Percentiles rank a stretch among this genome's conserved stretches.
Conservation (phyloP, 2,113 vertebrate species). For the Actinemys pallida region DNA sequence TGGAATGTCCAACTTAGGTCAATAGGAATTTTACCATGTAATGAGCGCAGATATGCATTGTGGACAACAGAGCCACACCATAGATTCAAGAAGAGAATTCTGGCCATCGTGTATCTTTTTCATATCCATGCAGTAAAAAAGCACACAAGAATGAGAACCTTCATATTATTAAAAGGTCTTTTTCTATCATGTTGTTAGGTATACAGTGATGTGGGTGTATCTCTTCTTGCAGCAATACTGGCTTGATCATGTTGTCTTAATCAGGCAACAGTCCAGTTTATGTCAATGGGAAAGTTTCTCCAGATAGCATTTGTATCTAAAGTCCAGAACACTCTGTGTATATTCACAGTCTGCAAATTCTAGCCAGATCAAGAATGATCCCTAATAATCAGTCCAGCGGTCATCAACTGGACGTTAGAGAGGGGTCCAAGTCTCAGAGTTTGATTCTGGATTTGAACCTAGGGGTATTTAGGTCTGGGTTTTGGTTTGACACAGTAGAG, state of each 20-base stretch:
- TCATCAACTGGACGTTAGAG: not conserved
- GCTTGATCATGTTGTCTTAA: not conserved
- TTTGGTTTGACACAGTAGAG: not conserved
- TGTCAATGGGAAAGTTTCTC: not conserved
- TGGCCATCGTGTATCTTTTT: not conserved
- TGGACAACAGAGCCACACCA: not conserved
- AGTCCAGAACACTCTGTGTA: not conserved
- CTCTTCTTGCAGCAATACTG: not conserved
- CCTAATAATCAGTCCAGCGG: not conserved
- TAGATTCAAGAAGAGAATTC: not conserved
- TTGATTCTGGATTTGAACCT: not conserved
- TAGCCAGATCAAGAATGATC: not conserved
- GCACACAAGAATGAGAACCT: not conserved
- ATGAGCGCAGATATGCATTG: not conserved
- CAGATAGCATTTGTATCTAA: not conserved
- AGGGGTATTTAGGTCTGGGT: not conserved
- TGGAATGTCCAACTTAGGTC: not conserved
- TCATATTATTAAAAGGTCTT: not conserved
- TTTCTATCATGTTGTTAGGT: not conserved
- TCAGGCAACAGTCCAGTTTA: not conserved
- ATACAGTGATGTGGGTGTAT: not conserved
- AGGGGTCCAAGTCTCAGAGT: not conserved
- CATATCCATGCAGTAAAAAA: not conserved
- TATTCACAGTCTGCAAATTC: not conserved
- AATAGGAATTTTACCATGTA: constrained; percentile 2